Evolutionary conservation across 2,113 vertebrate genomes (phyloP), one percentile per base, ranked within the genome.

Genomic region (Colaptes auratus): DNA sequence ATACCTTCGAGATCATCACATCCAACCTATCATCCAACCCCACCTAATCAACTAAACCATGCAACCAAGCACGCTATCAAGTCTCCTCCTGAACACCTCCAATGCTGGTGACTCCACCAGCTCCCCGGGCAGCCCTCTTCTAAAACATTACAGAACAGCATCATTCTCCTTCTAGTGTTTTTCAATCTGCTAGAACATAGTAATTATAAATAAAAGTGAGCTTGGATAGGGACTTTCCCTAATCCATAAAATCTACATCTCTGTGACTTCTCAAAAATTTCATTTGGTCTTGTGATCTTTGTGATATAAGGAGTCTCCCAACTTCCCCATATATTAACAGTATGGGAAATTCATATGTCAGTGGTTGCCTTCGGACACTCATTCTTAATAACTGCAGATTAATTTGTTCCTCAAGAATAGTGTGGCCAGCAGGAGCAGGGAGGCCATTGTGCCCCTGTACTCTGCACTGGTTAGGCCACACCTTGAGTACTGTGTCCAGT

Each of bases 351-450:
- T 39, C 36, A 39, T 39, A 39, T 30, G 10, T 8, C 21, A 75
- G 53, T 0, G 0, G 11, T 48, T 52, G 36, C 21, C 4, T 18
- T 36, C 50, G 61, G 71, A 33, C 2, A 17, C 12, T 46, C 0
- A 0, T 11, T 33, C 23, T 73, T 46, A 71, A 71, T 8, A 81
- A 24, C 4, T 21, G 21, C 2, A 33, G 12, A 3, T 67, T 15
- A 81, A 52, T 8, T 78, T 67, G 8, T 17, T 21, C 30, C 21
- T 89, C 16, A 60, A 6, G 52, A 70, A n/a, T n/a, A n/a, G n/a
- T n/a, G n/a, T n/a, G n/a, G n/a, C n/a, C n/a, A n/a, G n/a, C n/a
- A n/a, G n/a, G n/a, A n/a, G n/a, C n/a, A n/a, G n/a, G n/a, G n/a
- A n/a, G n/a, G n/a, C n/a, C n/a, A n/a, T n/a, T n/a, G n/a, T n/a